Conservation (phyloP, 2,113 vertebrate species). For the Embiotoca jacksoni region DNA sequence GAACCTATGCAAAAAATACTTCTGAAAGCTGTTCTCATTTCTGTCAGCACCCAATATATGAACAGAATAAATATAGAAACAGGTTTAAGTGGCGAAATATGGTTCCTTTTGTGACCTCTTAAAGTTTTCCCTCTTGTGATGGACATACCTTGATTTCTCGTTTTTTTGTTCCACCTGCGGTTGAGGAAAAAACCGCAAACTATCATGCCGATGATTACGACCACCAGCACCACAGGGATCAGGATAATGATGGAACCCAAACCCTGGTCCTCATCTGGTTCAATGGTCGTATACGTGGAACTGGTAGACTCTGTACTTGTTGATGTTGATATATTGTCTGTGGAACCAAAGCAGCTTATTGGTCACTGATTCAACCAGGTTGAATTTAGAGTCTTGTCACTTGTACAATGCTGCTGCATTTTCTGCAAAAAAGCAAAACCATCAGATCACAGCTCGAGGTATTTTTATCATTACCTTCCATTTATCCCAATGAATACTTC, state of each 20-base stretch:
- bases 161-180: slow-evolving; percentile 48
- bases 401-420: no score
- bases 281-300: background rate
- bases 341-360: background rate
- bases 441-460: no score
- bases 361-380: background rate
- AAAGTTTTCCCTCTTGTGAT: background rate
- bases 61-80: no score
- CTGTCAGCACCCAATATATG: no score
- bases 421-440: no score
- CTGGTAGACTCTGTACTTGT: background rate
- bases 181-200: slow-evolving; percentile 56
- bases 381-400: no score
- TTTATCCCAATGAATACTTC: no score
- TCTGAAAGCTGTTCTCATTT: no score
- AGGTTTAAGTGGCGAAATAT: no score
- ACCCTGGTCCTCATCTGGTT: accelerated
- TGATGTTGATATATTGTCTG: background rate
- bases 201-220: slow-evolving; percentile 49
- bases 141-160: slow-evolving; percentile 48
- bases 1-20: no score
- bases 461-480: no score
- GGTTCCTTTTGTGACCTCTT: background rate
- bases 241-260: slow-evolving; percentile 50
- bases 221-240: slow-evolving; percentile 63